Evolutionary conservation across 2,113 vertebrate species (phyloP), one percentile per base, ranked within the genome.

Genomic region (Gobius niger): DNA sequence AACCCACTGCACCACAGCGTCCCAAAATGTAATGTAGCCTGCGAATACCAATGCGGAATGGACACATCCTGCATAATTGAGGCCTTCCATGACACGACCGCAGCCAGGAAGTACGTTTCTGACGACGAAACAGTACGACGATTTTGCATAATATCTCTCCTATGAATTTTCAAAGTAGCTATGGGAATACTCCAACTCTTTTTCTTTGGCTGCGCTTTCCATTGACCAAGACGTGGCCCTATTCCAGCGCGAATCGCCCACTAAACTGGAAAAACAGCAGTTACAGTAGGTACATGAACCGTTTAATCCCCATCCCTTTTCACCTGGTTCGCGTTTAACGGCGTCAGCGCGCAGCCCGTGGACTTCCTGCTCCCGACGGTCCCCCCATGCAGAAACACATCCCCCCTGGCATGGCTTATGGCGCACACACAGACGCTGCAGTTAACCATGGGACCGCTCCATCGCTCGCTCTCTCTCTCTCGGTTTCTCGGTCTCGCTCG

Each of bases 361-460:
- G 4, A 54, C 6, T 24, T 51, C 60, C 71, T 66, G 60, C 59
- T 47, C 47, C 24, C 44, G 18, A 44, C 60, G 15, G 46, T 63
- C 79, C 60, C 9, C 5, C 60, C 50, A 41, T 40, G 66, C 72
- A 64, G 62, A 64, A 63, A 75, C 67, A 68, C 65, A 72, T 73
- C 59, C 54, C 24, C 56, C 13, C 63, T 73, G 68, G 77, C 70
- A 14, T 65, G 1, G 64, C 15, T 62, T 62, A 2, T 51, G 47
- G 66, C 66, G 62, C 65, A 63, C 74, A 24, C 7, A 24, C 53
- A 56, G 18, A 9, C 53, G 63, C 50, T 68, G 57, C 18, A 13
- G 71, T 53, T 53, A 18, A 18, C 51, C 14, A 3, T 4, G 51
- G 51, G 51, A 53, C 51, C 16, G 18, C 18, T 1, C 52, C 9